Conservation (phyloP, 2,797 vertebrate species). For the Nothura maculosa region DNA sequence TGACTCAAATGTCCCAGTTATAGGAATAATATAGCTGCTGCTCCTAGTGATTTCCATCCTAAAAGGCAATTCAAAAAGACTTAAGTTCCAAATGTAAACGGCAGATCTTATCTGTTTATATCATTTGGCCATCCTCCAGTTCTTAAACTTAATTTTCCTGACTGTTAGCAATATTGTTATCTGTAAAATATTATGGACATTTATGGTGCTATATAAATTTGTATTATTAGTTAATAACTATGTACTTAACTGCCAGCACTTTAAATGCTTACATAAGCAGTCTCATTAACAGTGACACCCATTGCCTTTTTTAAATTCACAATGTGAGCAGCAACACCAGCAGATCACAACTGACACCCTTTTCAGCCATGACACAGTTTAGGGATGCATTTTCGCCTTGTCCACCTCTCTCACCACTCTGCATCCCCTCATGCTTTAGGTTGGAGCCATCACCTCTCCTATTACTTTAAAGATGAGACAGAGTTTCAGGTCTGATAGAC, state of each 20-base stretch:
- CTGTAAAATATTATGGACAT: constrained; percentile 7
- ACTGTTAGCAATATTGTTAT: constrained; percentile 54
- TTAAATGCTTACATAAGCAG: not conserved
- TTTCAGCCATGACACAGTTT: not conserved
- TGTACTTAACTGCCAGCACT: not conserved
- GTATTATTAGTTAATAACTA: constrained; percentile 55
- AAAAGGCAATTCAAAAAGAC: constrained; percentile 19
- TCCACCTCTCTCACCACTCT: not conserved
- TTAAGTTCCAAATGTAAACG: constrained; percentile 18
- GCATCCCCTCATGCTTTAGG: not conserved
- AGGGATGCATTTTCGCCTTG: not conserved
- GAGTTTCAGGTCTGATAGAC: accelerated
- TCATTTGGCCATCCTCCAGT: constrained; percentile 24
- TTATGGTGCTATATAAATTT: constrained; percentile 40
- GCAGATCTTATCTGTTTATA: constrained; percentile 18
- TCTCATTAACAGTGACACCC: not conserved
- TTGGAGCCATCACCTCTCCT: not conserved
- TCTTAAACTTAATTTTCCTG: constrained; percentile 16
- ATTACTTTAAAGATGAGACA: not conserved
- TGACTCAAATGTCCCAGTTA: not conserved
- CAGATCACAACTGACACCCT: not conserved
- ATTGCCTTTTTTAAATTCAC: accelerated
- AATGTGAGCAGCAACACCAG: not conserved
- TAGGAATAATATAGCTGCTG: not conserved
- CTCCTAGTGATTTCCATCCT: not conserved